Evolutionary conservation across 2,797 vertebrate genomes (phyloP).

Genomic region (Tragopan temminckii): DNA sequence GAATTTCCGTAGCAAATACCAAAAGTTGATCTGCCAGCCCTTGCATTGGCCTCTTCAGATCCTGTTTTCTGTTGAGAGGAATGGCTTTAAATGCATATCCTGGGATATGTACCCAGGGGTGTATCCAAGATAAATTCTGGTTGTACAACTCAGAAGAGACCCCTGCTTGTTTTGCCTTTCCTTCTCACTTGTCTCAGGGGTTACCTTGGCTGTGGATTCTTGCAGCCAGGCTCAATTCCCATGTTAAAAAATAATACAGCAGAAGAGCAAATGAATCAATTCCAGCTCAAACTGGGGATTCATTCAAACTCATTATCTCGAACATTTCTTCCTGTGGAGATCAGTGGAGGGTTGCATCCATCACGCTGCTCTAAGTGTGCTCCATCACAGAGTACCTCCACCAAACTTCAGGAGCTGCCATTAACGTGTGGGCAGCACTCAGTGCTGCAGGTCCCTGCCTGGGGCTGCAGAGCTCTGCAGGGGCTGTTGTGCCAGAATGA

Average conservation of each 20-base stretch:
- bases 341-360: background rate
- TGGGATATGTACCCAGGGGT: background rate
- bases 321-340: background rate
- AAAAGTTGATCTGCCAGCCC: conserved; percentile 37
- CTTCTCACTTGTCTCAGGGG: background rate
- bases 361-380: background rate
- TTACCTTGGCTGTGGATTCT: background rate
- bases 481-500: background rate
- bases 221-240: background rate
- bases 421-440: background rate
- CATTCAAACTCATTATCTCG: background rate
- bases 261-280: background rate
- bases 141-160: background rate
- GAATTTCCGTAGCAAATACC: conserved; percentile 69
- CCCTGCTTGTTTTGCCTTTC: background rate
- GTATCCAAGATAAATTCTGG: conserved; percentile 28
- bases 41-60: conserved; percentile 25
- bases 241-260: background rate
- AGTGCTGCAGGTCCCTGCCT: no score
- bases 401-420: conserved; percentile 1
- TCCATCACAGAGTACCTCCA: background rate
- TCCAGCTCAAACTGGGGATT: background rate
- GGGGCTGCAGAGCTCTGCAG: no score
- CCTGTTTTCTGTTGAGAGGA: conserved; percentile 10
- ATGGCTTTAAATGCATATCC: conserved; percentile 4